phyloP scores from a whole-genome alignment of 1,140 invertebrate genomes.

The Amphibalanus amphitrite region DNA sequence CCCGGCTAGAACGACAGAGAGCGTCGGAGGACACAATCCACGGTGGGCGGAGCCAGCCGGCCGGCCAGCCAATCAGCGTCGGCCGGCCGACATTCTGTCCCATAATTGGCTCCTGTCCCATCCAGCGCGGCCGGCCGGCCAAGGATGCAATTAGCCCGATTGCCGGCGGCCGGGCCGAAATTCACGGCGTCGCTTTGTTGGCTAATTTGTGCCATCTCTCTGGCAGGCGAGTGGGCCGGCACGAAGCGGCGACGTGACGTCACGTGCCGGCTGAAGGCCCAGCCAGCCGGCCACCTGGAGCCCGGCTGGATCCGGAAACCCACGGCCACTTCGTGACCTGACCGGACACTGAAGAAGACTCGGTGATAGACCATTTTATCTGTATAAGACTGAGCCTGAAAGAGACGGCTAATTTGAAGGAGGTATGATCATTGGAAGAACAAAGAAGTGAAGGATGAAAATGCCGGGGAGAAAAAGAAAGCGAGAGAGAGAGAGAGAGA shows the following conservation, averaged over 20 bases:
- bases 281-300: not conserved
- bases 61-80: not conserved
- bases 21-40: not conserved
- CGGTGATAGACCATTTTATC: too few species aligned
- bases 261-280: not conserved
- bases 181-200: not conserved
- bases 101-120: constrained; percentile 1
- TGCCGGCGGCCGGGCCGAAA: not conserved
- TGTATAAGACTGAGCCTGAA: too few species aligned
- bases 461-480: too few species aligned
- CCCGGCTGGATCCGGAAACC: too few species aligned
- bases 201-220: not conserved
- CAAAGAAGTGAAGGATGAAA: too few species aligned
- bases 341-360: too few species aligned
- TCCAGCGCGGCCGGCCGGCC: not conserved
- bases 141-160: not conserved
- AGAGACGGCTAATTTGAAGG: too few species aligned
- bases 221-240: not conserved
- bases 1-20: not conserved
- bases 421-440: too few species aligned
- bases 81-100: not conserved
- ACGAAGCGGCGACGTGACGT: not conserved
- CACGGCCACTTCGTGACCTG: too few species aligned
- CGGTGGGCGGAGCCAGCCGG: not conserved
- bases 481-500: too few species aligned